Base-by-base conservation (phyloP, 2,113 vertebrate species). In the Bagarius yarrelli region DNA sequence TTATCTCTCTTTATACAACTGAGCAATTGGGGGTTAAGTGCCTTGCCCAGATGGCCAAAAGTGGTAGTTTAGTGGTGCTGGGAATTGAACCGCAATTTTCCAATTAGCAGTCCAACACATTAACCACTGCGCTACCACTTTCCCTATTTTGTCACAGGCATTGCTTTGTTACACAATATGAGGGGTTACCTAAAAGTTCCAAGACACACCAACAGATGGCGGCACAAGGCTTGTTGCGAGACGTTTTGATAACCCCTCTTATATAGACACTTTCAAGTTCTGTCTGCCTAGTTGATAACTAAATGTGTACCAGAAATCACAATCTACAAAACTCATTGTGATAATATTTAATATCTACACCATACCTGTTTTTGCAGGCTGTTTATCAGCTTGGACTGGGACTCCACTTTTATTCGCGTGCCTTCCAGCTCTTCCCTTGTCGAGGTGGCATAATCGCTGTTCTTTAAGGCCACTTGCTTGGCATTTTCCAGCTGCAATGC, bases 401-500 rank as follows among this genome's bases (percentile, higher is more conserved):
- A 76, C 78, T 95, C 94, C 74, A 89, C 25, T 83, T 90, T 83
- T 56, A 88, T 60, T 80, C 89, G 94, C 3, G 90, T 87, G 81
- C 86, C 85, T 8, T 77, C 87, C 44, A 96, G 89, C 80, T 97
- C 94, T 0, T 95, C 94, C 76, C 61, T 91, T 25, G 91, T 91
- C 52, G 91, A 88, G 0, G 67, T 89, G 19, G 91, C 92, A 14
- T 87, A 78, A 5, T 91, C 85, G 0, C 76, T 92, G 2, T 91
- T 93, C 85, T 90, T 94, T 67, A 85, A n/a, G 0, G 90, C 93
- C 27, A 90, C 82, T 77, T 90, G 82, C 71, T 94, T 89, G 0
- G 92, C 93, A n/a, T 94, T 95, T 86, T 95, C 91, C 64, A 96
- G 47, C 95, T 96, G 74, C 23, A 83, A 55, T 25, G 61, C 2